phyloP scores from a whole-genome alignment of 2,888 invertebrate genomes.

The Habroteleia sp. region DNA sequence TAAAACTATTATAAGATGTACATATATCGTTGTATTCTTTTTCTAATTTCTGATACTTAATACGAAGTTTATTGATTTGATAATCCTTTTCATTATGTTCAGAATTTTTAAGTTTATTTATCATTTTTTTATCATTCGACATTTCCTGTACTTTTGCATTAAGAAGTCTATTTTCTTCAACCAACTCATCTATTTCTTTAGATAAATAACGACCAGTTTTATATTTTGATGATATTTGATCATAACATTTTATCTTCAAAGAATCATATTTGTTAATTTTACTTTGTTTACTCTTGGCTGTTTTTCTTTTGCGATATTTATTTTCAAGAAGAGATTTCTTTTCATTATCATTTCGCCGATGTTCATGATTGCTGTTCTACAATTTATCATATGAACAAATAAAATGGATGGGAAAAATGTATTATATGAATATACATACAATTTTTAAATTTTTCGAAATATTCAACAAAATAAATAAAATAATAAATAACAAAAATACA shows the following conservation, averaged over 20 bases:
- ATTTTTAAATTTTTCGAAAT: no score
- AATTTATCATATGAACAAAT: no score
- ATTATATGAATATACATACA: no score
- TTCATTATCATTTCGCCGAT: slow-evolving; percentile 57
- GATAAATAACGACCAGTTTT: slow-evolving; percentile 67
- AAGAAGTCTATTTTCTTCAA: slow-evolving; percentile 68
- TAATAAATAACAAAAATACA: no score
- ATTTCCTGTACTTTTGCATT: slow-evolving; percentile 62
- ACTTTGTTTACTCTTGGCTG: slow-evolving; percentile 61
- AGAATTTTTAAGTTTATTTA: slow-evolving; percentile 64
- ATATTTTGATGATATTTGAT: slow-evolving; percentile 55
- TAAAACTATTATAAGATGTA: slow-evolving; percentile 66
- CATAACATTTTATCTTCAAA: slow-evolving; percentile 45
- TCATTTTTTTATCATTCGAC: slow-evolving; percentile 40
- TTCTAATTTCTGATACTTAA: slow-evolving; percentile 71
- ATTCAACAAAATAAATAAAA: no score
- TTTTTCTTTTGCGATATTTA: slow-evolving; percentile 68
- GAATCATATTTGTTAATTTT: slow-evolving; percentile 47
- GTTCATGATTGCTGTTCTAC: slow-evolving; percentile 52
- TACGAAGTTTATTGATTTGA: slow-evolving; percentile 67
- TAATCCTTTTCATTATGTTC: slow-evolving; percentile 70
- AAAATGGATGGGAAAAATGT: no score
- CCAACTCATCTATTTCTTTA: slow-evolving; percentile 67
- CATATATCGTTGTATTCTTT: slow-evolving; percentile 67
- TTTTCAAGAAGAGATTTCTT: slow-evolving; percentile 67